Conservation (phyloP, 2,113 vertebrate genomes). For the Myiozetetes cayanensis region DNA sequence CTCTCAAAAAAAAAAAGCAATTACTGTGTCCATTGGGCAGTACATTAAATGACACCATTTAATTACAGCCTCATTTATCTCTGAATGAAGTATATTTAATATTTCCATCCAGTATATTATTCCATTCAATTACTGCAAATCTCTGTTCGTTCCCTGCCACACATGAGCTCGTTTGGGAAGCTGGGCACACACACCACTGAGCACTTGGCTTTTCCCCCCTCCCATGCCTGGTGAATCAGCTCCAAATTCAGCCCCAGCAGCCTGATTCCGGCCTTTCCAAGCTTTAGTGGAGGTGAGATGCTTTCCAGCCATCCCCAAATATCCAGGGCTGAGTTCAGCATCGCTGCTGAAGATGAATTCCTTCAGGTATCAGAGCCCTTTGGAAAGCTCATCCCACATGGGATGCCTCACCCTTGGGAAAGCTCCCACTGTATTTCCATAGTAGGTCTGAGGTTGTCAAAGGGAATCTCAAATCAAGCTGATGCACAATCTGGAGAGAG, state of each 20-base stretch:
- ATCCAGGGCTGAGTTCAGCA: neutral
- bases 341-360: neutral
- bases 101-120: constrained; percentile 47
- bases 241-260: neutral
- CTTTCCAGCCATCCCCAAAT: neutral
- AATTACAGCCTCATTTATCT: constrained; percentile 70
- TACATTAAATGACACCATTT: constrained; percentile 61
- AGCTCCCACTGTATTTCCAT: neutral
- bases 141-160: constrained; percentile 36
- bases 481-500: neutral
- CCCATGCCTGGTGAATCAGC: neutral
- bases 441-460: neutral
- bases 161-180: constrained; percentile 13
- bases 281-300: neutral
- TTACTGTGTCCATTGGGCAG: constrained; percentile 60
- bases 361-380: neutral
- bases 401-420: neutral
- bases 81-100: constrained; percentile 60
- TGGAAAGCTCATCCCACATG: neutral
- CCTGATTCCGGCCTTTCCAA: neutral
- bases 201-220: neutral
- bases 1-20: constrained; percentile 41
- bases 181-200: neutral
- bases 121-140: constrained; percentile 54
- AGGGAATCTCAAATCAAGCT: neutral